Percentiles rank a stretch among this genome's conserved stretches.
Evolutionary conservation across 2,888 invertebrate species (phyloP).

Genomic region (Abscondita cerata): DNA sequence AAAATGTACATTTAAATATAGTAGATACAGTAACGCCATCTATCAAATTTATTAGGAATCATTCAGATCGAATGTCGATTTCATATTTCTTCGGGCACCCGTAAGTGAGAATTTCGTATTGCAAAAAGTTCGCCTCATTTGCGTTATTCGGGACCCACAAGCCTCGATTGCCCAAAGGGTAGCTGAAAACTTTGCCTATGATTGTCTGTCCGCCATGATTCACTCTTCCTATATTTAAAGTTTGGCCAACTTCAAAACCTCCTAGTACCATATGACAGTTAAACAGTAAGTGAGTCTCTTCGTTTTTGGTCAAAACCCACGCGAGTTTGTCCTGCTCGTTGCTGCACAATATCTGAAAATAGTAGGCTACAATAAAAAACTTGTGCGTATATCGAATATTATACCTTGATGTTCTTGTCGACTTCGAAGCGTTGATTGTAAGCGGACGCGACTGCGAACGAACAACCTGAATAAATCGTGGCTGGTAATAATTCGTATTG

Average conservation of each 20-base stretch:
- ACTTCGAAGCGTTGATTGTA: neutral
- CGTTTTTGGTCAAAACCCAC: no score
- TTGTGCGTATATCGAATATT: neutral
- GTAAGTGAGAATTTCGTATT: constrained; percentile 9
- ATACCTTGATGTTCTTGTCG: constrained; percentile 17
- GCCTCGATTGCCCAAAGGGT: neutral
- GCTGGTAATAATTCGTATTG: constrained; percentile 17
- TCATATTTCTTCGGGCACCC: no score
- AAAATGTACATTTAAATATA: no score
- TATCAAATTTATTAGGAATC: no score
- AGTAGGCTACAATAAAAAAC: neutral
- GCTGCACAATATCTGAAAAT: constrained; percentile 14
- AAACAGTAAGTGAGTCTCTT: no score
- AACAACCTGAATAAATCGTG: constrained; percentile 15
- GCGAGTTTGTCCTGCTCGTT: no score
- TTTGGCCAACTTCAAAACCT: constrained; percentile 1
- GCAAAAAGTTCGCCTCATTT: neutral
- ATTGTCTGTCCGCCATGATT: neutral
- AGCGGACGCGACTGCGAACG: constrained; percentile 9
- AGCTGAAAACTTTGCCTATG: constrained; percentile 12
- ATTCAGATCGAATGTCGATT: no score
- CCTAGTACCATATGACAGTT: constrained; percentile 2
- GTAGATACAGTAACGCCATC: no score
- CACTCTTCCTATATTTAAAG: constrained; percentile 14
- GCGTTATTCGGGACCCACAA: constrained; percentile 13